Evolutionary conservation across 2,888 invertebrate species (phyloP).

Genomic region (Sceliomorpha sp.): DNA sequence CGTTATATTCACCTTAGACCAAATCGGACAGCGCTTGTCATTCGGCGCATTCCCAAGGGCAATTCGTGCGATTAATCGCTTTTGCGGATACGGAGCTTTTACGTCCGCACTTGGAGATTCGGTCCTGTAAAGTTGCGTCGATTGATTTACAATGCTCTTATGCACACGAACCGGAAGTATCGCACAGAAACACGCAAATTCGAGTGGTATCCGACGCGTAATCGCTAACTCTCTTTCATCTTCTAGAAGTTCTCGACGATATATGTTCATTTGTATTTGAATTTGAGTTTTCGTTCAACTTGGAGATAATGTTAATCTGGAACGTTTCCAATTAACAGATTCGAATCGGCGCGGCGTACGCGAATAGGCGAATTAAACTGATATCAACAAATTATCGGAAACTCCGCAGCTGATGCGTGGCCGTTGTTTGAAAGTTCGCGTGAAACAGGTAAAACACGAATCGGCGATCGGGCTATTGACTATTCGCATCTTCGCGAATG

Average conservation of each 20-base stretch:
- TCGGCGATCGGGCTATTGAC: too few relatives aligned
- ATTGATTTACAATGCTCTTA: constrained; percentile 1
- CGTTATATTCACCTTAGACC: constrained; percentile 11
- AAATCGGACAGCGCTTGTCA: constrained; percentile 31
- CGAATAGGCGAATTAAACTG: constrained; percentile 6
- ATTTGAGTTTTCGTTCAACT: too few relatives aligned
- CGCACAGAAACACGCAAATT: constrained; percentile 6
- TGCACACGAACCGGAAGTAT: constrained; percentile 4
- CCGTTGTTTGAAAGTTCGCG: not conserved
- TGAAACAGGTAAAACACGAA: not conserved
- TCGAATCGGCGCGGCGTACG: not conserved
- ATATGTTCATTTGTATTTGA: too few relatives aligned
- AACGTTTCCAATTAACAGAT: too few relatives aligned
- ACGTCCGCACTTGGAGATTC: constrained; percentile 14
- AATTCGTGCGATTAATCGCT: constrained; percentile 38
- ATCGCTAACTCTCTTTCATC: not conserved
- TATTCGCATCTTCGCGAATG: too few relatives aligned
- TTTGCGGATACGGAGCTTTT: constrained; percentile 24
- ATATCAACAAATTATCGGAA: constrained; percentile 6
- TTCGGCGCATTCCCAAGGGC: constrained; percentile 35
- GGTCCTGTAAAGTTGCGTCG: not conserved
- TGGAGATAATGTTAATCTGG: too few relatives aligned
- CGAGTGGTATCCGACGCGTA: constrained; percentile 5
- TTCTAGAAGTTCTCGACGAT: too few relatives aligned
- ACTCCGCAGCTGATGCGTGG: constrained; percentile 10